A percentile compares a stretch with the other conserved stretches of the same genome.
Evolutionary conservation across 2,888 invertebrate species (phyloP).

Genomic region (Blomia tropicalis): DNA sequence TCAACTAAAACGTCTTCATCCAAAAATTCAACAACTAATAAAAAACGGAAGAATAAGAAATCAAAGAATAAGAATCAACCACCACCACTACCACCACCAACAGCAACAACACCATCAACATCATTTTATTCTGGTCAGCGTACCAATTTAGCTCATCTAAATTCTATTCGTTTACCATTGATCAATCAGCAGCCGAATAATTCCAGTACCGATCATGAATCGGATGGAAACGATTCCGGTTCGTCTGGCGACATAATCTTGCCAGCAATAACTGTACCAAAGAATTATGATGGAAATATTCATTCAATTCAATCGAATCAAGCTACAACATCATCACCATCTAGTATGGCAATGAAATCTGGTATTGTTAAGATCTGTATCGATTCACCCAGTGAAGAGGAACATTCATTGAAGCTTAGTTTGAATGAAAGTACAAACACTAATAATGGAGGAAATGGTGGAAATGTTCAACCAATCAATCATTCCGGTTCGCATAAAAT

Average conservation of each 20-base stretch:
- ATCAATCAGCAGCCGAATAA: neutral
- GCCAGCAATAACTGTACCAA: slow-evolving; percentile 12
- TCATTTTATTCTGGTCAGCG: no score
- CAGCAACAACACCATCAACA: slow-evolving; percentile 13
- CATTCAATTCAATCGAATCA: neutral
- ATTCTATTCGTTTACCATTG: neutral
- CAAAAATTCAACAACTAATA: neutral
- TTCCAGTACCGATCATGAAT: neutral
- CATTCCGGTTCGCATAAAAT: no score
- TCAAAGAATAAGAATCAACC: neutral
- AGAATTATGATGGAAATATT: slow-evolving; percentile 6
- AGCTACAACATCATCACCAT: no score
- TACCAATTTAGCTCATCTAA: no score
- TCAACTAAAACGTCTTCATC: neutral
- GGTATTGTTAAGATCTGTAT: slow-evolving; percentile 10
- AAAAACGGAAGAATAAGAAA: neutral
- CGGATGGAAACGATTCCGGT: neutral
- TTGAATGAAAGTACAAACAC: neutral
- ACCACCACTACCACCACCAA: neutral
- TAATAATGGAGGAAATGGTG: no score
- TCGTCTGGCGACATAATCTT: neutral
- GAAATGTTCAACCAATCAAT: no score
- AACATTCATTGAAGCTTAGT: neutral
- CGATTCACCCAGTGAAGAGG: slow-evolving; percentile 15
- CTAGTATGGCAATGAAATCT: neutral